A percentile compares a stretch with the other conserved stretches of the same genome.
These are phyloP conservation scores for Penelope pileata DNA, from an alignment of 2,113 vertebrate species.

Conservation along the genomic window DNA sequence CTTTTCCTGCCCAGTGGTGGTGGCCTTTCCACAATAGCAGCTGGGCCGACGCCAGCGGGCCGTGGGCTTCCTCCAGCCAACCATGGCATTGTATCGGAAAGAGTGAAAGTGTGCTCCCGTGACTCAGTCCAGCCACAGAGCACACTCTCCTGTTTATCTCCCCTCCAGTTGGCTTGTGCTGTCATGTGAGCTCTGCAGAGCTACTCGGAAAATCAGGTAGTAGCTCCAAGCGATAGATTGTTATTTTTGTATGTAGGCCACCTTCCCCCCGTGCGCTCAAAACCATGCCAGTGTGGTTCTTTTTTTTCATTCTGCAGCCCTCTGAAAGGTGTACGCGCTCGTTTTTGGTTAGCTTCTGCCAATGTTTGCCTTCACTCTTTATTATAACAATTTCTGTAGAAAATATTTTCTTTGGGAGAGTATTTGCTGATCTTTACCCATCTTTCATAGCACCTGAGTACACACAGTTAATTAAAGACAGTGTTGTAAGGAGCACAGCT, in stretches of 20 bases:
- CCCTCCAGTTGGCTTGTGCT: not conserved
- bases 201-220: not conserved
- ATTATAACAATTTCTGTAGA: not conserved
- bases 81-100: conserved; percentile 60
- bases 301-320: not conserved
- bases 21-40: conserved; percentile 82
- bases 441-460: conserved; percentile 55
- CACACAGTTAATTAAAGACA: conserved; percentile 48
- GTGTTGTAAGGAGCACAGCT: not conserved
- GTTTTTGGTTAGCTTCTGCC: not conserved
- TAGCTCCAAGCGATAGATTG: not conserved
- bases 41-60: conserved; percentile 85
- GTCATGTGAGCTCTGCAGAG: rapidly evolving
- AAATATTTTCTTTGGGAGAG: conserved; percentile 64
- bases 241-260: not conserved
- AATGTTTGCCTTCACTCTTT: not conserved
- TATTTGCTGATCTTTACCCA: conserved; percentile 35
- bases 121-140: not conserved
- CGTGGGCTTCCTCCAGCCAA: conserved; percentile 42
- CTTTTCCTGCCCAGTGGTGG: conserved; percentile 86
- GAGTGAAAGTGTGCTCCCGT: conserved; percentile 71
- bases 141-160: not conserved
- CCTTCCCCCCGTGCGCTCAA: not conserved
- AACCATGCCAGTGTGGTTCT: rapidly evolving
- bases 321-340: not conserved